Evolutionary conservation across 2,797 vertebrate genomes (phyloP).

Genomic region (Dromococcyx pavoninus): DNA sequence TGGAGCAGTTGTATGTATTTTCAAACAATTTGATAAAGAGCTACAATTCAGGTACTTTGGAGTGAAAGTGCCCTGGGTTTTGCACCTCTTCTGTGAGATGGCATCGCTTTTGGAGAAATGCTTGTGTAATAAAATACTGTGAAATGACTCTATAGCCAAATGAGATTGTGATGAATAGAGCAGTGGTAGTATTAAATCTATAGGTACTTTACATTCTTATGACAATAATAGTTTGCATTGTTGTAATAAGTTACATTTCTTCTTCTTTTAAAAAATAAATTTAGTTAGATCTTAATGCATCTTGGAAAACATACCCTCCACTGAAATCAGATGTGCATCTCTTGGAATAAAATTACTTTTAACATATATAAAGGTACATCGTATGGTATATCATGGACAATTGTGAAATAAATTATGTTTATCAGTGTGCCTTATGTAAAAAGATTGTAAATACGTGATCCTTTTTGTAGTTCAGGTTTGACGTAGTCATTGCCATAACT

Average conservation of each 20-base stretch:
- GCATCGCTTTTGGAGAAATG: slow-evolving; percentile 17
- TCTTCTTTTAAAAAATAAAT: slow-evolving; percentile 56
- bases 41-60: not conserved
- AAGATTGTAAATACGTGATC: not conserved
- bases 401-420: slow-evolving; percentile 53
- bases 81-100: slow-evolving; percentile 43
- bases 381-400: slow-evolving; percentile 5
- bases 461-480: slow-evolving; percentile 18
- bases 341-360: slow-evolving; percentile 37
- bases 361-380: slow-evolving; percentile 13
- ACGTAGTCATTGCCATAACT: slow-evolving; percentile 19
- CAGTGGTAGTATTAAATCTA: slow-evolving; percentile 64
- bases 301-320: slow-evolving; percentile 6
- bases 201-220: slow-evolving; percentile 55
- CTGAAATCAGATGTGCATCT: slow-evolving; percentile 24
- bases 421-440: slow-evolving; percentile 23
- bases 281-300: slow-evolving; percentile 19
- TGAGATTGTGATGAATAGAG: slow-evolving; percentile 63
- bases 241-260: slow-evolving; percentile 49
- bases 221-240: slow-evolving; percentile 65
- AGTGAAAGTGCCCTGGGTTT: slow-evolving; percentile 3
- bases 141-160: slow-evolving; percentile 59
- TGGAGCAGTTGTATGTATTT: slow-evolving; percentile 16
- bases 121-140: slow-evolving; percentile 54
- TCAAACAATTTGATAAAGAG: slow-evolving; percentile 30